Evolutionary conservation across 2,888 invertebrate species (phyloP).

Genomic region (Lepidonotus clava): DNA sequence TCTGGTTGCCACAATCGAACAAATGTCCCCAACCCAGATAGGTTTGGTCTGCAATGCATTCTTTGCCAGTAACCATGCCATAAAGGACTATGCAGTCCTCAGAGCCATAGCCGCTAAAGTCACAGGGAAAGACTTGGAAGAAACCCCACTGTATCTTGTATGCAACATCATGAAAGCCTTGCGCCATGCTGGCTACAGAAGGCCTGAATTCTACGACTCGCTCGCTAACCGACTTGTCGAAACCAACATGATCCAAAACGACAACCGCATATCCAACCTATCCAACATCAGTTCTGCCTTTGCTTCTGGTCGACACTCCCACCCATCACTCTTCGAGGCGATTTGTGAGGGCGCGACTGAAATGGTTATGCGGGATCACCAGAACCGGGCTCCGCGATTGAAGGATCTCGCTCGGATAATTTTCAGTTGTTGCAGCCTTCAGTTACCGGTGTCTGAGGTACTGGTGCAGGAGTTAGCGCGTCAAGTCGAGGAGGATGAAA

Average conservation of each 20-base stretch:
- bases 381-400: neutral
- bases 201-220: neutral
- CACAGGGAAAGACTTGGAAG: neutral
- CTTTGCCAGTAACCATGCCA: conserved; percentile 13
- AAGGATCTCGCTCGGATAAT: neutral
- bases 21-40: neutral
- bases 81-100: neutral
- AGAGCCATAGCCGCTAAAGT: neutral
- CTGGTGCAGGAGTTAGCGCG: conserved; percentile 2
- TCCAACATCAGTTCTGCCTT: conserved; percentile 16
- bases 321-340: neutral
- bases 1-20: neutral
- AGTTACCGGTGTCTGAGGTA: neutral
- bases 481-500: neutral
- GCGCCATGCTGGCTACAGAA: conserved; percentile 5
- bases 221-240: neutral
- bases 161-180: conserved; percentile 33
- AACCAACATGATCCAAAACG: neutral
- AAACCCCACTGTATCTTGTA: neutral
- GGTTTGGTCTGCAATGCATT: conserved; percentile 27
- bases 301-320: neutral
- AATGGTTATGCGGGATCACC: neutral
- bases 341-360: neutral
- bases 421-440: neutral
- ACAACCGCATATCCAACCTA: neutral